These are phyloP conservation scores for Gymnothorax reevesii DNA, from an alignment of 2,797 vertebrate genomes.

Conservation along the genomic window DNA sequence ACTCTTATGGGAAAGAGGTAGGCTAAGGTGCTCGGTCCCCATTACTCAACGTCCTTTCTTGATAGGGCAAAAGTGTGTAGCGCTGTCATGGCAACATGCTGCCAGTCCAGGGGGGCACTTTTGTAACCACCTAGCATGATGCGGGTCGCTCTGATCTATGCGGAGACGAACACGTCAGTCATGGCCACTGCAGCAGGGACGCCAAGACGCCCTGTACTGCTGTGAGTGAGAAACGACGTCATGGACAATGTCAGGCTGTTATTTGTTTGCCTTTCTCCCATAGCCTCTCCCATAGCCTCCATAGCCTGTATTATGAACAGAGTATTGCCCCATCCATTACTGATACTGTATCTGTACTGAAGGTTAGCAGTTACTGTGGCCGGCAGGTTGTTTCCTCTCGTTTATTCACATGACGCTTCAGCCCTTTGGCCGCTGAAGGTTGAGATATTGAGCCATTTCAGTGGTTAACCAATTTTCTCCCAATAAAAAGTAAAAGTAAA, in stretches of 20 bases:
- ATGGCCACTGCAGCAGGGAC: constrained; percentile 14
- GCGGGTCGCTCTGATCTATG: constrained; percentile 18
- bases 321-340: not conserved
- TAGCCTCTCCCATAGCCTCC: not conserved
- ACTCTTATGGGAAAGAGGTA: not conserved
- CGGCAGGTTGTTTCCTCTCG: no score
- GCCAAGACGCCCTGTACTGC: not conserved
- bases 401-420: no score
- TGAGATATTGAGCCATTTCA: no score
- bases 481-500: no score
- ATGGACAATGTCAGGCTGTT: not conserved
- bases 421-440: no score
- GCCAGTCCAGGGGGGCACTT: not conserved
- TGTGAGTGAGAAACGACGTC: not conserved
- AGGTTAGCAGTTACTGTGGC: not conserved
- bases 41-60: no score
- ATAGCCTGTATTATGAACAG: not conserved
- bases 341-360: not conserved
- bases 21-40: not conserved
- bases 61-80: not conserved
- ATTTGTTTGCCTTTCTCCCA: not conserved
- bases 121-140: constrained; percentile 18
- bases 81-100: not conserved
- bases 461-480: no score
- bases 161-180: not conserved